These are phyloP conservation scores for Megalopta genalis DNA, from an alignment of 1,140 invertebrate species.

Conservation along the genomic window DNA sequence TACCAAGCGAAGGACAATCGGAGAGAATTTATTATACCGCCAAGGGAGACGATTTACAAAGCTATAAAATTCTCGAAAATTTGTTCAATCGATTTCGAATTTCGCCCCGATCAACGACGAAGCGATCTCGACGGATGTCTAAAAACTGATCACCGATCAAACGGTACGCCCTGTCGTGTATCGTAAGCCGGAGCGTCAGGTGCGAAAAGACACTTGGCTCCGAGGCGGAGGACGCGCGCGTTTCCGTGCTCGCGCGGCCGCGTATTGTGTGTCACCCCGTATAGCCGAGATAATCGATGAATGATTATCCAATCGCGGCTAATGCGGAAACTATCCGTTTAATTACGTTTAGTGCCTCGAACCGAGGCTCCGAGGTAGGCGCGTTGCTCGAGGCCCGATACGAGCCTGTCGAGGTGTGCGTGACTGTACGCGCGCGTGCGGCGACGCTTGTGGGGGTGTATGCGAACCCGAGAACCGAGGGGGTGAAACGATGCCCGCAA, in stretches of 20 bases:
- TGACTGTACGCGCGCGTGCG: too few relatives aligned
- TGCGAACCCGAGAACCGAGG: neutral
- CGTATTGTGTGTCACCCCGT: slow-evolving; percentile 61
- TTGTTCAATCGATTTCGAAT: too few relatives aligned
- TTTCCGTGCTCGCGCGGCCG: neutral
- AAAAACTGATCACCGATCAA: too few relatives aligned
- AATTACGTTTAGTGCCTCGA: slow-evolving; percentile 78
- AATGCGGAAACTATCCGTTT: slow-evolving; percentile 80
- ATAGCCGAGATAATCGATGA: slow-evolving; percentile 76
- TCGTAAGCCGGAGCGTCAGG: neutral
- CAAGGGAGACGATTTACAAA: too few relatives aligned
- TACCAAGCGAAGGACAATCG: too few relatives aligned
- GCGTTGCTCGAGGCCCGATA: slow-evolving; percentile 44
- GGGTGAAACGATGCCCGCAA: neutral
- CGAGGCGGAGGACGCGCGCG: neutral
- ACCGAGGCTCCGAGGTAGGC: slow-evolving; percentile 69
- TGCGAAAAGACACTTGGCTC: neutral
- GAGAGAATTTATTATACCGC: too few relatives aligned
- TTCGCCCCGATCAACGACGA: too few relatives aligned
- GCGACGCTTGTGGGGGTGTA: neutral
- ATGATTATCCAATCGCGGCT: slow-evolving; percentile 79
- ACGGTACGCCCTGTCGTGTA: too few relatives aligned
- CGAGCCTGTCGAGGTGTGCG: neutral
- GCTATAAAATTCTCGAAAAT: too few relatives aligned
- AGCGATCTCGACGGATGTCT: too few relatives aligned